Evolutionary conservation across 2,113 vertebrate species (phyloP).

Genomic region (Oreotrochilus melanogaster): DNA sequence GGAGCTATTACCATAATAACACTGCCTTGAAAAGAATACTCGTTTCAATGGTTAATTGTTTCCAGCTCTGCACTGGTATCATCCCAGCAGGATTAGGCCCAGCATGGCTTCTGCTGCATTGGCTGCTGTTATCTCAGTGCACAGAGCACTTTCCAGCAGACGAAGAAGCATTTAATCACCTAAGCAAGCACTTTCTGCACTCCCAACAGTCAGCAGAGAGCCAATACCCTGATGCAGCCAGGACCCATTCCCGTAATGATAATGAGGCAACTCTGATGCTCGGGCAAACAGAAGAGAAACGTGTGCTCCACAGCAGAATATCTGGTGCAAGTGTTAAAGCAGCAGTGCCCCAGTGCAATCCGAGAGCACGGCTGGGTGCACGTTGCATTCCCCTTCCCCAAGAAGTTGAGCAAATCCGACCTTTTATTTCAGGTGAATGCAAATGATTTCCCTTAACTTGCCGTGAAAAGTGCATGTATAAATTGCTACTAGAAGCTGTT

Average conservation of each 20-base stretch:
- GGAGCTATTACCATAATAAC: neutral
- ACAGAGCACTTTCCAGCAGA: constrained; percentile 21
- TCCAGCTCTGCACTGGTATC: neutral
- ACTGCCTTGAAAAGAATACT: neutral
- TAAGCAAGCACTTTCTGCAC: constrained; percentile 1
- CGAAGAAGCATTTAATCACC: constrained; percentile 41
- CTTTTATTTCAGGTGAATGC: neutral
- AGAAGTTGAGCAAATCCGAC: neutral
- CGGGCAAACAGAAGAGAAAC: neutral
- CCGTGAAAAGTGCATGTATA: neutral
- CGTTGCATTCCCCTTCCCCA: neutral
- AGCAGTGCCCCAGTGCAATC: neutral
- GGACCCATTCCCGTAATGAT: neutral
- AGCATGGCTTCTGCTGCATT: constrained; percentile 22
- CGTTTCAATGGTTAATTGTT: constrained; percentile 40
- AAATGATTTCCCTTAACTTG: neutral
- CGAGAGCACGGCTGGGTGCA: neutral
- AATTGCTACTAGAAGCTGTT: neutral
- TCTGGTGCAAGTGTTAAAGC: neutral
- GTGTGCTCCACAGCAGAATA: neutral
- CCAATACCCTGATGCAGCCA: constrained; percentile 16
- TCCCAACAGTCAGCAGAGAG: constrained; percentile 39
- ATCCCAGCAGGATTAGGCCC: constrained; percentile 48
- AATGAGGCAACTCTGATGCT: neutral
- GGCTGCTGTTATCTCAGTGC: neutral